Conservation (phyloP, 2,113 vertebrate species). For the Petaurus breviceps region DNA sequence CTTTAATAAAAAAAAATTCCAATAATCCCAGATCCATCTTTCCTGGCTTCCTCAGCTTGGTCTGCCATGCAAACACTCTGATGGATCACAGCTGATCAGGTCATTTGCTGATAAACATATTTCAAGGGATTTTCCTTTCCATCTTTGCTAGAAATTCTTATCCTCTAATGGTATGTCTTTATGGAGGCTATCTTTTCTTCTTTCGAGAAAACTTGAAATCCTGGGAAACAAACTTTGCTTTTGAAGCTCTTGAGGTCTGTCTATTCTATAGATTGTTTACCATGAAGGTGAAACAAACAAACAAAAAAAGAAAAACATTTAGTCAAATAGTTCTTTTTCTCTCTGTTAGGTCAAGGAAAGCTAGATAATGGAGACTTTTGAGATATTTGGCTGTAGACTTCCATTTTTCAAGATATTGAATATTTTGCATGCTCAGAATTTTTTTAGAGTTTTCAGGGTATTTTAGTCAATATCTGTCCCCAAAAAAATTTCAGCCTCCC, state of each 20-base stretch:
- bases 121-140: conserved; percentile 84
- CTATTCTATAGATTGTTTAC: conserved; percentile 30
- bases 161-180: conserved; percentile 80
- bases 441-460: background rate
- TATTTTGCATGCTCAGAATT: background rate
- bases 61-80: conserved; percentile 78
- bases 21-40: conserved; percentile 84
- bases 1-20: conserved; percentile 81
- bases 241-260: conserved; percentile 42
- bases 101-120: conserved; percentile 85
- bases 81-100: conserved; percentile 83
- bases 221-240: conserved; percentile 51
- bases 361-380: background rate
- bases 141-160: conserved; percentile 82
- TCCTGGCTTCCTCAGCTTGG: conserved; percentile 77
- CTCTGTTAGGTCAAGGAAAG: background rate
- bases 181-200: conserved; percentile 70
- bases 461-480: background rate
- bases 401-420: background rate
- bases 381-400: background rate
- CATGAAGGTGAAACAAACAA: conserved; percentile 13
- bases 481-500: background rate
- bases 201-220: conserved; percentile 52
- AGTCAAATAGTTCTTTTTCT: conserved; percentile 18
- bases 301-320: background rate